phyloP scores from a whole-genome alignment of 2,113 vertebrate species.

The Chaenocephalus aceratus region DNA sequence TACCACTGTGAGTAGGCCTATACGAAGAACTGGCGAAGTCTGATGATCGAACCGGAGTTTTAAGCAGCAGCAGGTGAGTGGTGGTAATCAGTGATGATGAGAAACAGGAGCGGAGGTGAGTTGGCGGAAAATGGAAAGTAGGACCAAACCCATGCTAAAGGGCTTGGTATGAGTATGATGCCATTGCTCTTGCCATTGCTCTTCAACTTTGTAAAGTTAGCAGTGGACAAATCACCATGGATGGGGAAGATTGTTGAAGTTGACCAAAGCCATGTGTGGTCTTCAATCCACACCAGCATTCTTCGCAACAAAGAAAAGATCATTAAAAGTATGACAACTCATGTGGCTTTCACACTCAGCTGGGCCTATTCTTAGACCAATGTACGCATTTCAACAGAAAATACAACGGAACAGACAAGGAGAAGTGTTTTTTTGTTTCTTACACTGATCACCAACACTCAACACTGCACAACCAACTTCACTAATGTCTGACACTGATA shows the following conservation, averaged over 20 bases:
- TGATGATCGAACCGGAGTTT: no score
- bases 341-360: not conserved
- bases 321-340: no score
- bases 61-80: no score
- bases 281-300: not conserved
- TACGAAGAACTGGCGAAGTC: no score
- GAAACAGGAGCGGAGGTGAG: no score
- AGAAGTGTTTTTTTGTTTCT: not conserved
- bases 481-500: conserved; percentile 45
- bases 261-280: not conserved
- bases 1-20: no score
- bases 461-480: conserved; percentile 13
- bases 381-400: not conserved
- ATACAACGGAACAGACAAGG: not conserved
- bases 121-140: no score
- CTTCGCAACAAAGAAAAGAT: not conserved
- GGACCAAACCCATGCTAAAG: not conserved
- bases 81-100: no score
- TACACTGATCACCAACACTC: not conserved
- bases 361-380: not conserved
- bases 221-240: no score
- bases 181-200: not conserved
- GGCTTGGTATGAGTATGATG: not conserved
- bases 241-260: not conserved
- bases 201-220: not conserved